These are phyloP conservation scores for Columba livia DNA, from an alignment of 2,113 vertebrate genomes.

Conservation along the genomic window DNA sequence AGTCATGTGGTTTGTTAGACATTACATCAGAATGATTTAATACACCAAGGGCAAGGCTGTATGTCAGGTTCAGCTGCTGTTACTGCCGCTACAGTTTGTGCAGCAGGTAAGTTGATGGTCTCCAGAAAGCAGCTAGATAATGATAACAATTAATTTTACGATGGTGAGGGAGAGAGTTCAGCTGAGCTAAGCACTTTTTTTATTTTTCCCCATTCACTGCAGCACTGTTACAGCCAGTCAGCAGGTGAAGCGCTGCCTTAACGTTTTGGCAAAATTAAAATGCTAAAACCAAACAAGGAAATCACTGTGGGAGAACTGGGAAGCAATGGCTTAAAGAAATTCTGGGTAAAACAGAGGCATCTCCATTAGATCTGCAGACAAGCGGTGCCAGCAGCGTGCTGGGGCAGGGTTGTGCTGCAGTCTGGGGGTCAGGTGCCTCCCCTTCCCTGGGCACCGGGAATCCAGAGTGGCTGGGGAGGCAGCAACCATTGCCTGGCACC, in stretches of 20 bases:
- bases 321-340: accelerated
- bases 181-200: constrained; percentile 53
- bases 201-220: neutral
- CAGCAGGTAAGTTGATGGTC: constrained; percentile 38
- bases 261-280: neutral
- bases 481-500: accelerated
- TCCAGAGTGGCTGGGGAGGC: accelerated
- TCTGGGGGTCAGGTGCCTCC: neutral
- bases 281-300: neutral
- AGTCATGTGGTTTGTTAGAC: constrained; percentile 83
- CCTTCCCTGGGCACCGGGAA: neutral
- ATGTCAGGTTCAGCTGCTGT: constrained; percentile 76
- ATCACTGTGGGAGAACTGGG: neutral
- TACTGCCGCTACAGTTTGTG: constrained; percentile 42
- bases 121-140: constrained; percentile 70
- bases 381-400: accelerated
- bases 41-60: constrained; percentile 83
- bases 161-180: neutral
- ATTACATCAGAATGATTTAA: constrained; percentile 93
- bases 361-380: neutral
- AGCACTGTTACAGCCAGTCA: neutral
- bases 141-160: constrained; percentile 66
- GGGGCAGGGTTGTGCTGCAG: neutral
- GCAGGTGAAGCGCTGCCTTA: neutral
- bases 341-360: neutral